Conservation (phyloP, 2,113 vertebrate genomes). For the Colinus virginianus region DNA sequence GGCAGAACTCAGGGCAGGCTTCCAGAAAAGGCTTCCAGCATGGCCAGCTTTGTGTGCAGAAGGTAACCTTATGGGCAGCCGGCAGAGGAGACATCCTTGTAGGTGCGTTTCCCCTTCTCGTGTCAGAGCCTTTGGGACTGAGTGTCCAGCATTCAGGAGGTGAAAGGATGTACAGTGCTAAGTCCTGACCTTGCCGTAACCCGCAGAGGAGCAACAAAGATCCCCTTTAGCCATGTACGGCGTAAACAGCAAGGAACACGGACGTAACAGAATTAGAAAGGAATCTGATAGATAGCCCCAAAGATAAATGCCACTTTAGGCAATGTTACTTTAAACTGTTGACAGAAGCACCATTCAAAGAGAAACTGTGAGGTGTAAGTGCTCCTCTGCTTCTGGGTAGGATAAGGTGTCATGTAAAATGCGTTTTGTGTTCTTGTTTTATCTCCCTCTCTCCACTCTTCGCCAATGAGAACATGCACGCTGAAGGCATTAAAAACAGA, state of each 20-base stretch:
- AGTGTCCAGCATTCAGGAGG: background rate
- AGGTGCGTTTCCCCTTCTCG: background rate
- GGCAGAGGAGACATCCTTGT: background rate
- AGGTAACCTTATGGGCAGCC: background rate
- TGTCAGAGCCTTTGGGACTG: slow-evolving; percentile 31
- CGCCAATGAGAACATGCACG: background rate
- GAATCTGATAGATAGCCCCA: slow-evolving; percentile 61
- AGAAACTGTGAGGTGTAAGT: slow-evolving; percentile 30
- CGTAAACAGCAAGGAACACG: background rate
- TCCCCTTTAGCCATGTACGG: slow-evolving; percentile 54
- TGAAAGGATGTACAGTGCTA: background rate
- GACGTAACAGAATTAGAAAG: slow-evolving; percentile 48
- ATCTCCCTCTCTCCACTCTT: background rate
- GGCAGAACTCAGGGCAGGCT: background rate
- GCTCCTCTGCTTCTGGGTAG: slow-evolving; percentile 50
- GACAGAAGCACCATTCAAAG: slow-evolving; percentile 59
- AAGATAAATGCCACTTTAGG: slow-evolving; percentile 67
- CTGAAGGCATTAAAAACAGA: slow-evolving; percentile 1
- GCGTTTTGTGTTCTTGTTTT: slow-evolving; percentile 22
- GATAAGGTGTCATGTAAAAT: slow-evolving; percentile 42
- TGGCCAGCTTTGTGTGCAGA: background rate
- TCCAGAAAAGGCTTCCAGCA: background rate
- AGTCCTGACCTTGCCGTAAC: slow-evolving; percentile 55
- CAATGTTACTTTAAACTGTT: slow-evolving; percentile 59
- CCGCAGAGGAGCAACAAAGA: slow-evolving; percentile 36